phyloP scores from a whole-genome alignment of 1,140 invertebrate species.

The Diorhabda elongata region DNA sequence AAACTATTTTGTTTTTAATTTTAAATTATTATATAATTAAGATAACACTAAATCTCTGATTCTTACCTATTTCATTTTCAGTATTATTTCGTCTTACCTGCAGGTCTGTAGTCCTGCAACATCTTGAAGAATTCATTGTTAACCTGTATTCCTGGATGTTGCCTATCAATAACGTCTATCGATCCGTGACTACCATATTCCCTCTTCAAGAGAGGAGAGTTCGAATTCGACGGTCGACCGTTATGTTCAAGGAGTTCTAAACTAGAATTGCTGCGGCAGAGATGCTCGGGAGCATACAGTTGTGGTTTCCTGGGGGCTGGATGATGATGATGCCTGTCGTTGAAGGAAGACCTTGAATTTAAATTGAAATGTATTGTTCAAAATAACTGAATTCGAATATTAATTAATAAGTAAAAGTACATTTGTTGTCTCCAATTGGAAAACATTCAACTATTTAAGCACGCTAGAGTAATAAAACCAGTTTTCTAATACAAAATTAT shows the following conservation, averaged over 20 bases:
- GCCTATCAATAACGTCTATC: slow-evolving; percentile 53
- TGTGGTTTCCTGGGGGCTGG: slow-evolving; percentile 16
- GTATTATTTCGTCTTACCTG: slow-evolving; percentile 32
- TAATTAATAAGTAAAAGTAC: too few relatives aligned
- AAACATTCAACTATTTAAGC: too few relatives aligned
- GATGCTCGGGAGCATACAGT: slow-evolving; percentile 19
- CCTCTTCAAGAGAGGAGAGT: slow-evolving; percentile 49
- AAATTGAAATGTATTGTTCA: too few relatives aligned
- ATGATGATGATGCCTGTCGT: slow-evolving; percentile 41
- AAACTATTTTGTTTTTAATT: too few relatives aligned
- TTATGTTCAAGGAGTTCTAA: slow-evolving; percentile 52
- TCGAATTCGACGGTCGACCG: slow-evolving; percentile 34
- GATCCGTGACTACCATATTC: slow-evolving; percentile 61
- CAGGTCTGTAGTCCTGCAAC: slow-evolving; percentile 68
- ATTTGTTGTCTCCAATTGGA: too few relatives aligned
- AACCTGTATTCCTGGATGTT: slow-evolving; percentile 4
- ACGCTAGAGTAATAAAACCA: too few relatives aligned
- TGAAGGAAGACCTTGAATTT: slow-evolving; percentile 36
- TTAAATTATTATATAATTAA: too few relatives aligned
- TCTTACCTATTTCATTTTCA: too few relatives aligned
- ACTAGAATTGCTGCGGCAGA: slow-evolving; percentile 59
- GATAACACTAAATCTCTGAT: too few relatives aligned
- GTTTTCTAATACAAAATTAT: too few relatives aligned
- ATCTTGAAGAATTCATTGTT: slow-evolving; percentile 64
- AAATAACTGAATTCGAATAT: too few relatives aligned